Evolutionary conservation across 2,797 vertebrate species (phyloP), one percentile per base, ranked within the genome.

Genomic region (Bradypodion pumilum): DNA sequence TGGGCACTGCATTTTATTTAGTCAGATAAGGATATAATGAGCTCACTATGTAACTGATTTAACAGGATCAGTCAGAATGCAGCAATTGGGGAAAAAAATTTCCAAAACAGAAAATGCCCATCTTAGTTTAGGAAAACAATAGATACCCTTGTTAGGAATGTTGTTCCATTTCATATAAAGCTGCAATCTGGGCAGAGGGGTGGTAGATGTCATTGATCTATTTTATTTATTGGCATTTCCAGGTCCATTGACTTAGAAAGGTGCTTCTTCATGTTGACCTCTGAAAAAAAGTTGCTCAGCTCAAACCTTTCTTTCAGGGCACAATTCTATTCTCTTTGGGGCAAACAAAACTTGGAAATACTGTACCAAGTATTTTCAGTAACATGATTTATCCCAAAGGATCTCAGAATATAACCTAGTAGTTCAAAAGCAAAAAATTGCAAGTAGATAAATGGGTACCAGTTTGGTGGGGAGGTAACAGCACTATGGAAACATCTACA

Each of bases 11-110:
- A 10, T 72, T 76, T 85, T 52, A 77, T 77, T 65, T 16, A 21
- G 32, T 44, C 62, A 81, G 79, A 85, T 85, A 76, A 81, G 37
- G 65, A 15, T 49, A n/a, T 72, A 77, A 81, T 85, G 79, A 42
- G 65, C 62, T 66, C 52, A 56, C 65, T 2, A 10, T 81, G 84
- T 85, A 81, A 70, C 27, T 62, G 65, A 62, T 7, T 72, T 62
- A 69, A 62, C 19, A 69, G 9, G 25, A 65, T 49, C 10, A n/a
- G 40, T 52, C 52, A 69, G 63, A 62, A 76, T 40, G 59, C 8
- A 19, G 29, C 44, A 63, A 66, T n/a, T n/a, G n/a, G n/a, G n/a
- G 69, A 29, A 68, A 62, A 44, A 15, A 42, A 65, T n/a, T 79
- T 79, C 70, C 35, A 65, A n/a, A 72, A 73, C 8, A 73, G 32